These are phyloP conservation scores for Chelidonichthys spinosus DNA, from an alignment of 2,797 vertebrate species.

Conservation along the genomic window DNA sequence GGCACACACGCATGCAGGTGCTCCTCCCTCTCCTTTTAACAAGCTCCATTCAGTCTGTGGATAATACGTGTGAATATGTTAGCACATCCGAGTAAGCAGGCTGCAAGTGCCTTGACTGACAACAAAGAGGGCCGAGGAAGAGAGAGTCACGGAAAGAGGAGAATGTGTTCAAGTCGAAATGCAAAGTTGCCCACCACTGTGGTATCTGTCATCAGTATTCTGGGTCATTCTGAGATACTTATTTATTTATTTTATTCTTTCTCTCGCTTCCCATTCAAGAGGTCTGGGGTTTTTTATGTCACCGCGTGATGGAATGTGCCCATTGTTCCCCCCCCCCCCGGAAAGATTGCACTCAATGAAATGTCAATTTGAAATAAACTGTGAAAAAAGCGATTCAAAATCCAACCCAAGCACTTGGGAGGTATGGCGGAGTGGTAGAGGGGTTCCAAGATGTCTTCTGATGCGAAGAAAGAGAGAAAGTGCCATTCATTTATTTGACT, in stretches of 20 bases:
- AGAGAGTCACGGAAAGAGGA: not conserved
- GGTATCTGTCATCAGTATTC: conserved; percentile 59
- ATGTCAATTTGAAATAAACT: conserved; percentile 78
- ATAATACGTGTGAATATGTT: conserved; percentile 54
- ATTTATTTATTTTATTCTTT: conserved; percentile 71
- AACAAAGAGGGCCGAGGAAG: conserved; percentile 31
- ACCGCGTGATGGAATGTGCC: conserved; percentile 67
- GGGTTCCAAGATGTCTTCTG: conserved; percentile 25
- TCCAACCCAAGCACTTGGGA: conserved; percentile 29
- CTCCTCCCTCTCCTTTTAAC: conserved; percentile 42
- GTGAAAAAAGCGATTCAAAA: conserved; percentile 53
- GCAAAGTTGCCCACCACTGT: conserved; percentile 48
- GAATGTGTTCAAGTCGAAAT: conserved; percentile 38
- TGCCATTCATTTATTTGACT: not conserved
- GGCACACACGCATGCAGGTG: conserved; percentile 2
- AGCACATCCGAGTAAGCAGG: conserved; percentile 28
- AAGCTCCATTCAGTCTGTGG: conserved; percentile 31
- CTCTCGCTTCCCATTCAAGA: conserved; percentile 63
- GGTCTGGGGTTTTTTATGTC: conserved; percentile 65
- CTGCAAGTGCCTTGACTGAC: conserved; percentile 45
- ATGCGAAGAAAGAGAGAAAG: conserved; percentile 30
- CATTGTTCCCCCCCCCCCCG: conserved; percentile 53
- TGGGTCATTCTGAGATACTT: conserved; percentile 57
- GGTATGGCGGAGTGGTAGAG: not conserved
- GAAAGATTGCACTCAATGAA: conserved; percentile 76